These are phyloP conservation scores for Microchrysa polita DNA, from an alignment of 2,888 invertebrate species.

Conservation along the genomic window DNA sequence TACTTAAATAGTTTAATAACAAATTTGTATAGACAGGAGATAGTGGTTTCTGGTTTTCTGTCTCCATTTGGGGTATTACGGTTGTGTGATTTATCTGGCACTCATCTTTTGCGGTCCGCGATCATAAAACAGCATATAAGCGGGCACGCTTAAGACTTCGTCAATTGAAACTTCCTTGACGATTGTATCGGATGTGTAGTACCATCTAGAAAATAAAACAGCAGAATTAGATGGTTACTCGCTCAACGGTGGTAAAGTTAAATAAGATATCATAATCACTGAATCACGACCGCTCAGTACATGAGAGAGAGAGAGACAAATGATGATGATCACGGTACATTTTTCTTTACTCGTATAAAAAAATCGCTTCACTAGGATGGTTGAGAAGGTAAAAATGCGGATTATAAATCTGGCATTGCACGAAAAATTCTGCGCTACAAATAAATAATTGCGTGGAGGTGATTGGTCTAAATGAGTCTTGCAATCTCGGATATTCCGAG, in stretches of 20 bases:
- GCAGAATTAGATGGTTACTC: no score
- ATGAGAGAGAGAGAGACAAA: background rate
- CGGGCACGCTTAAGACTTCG: constrained; percentile 84
- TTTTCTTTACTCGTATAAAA: no score
- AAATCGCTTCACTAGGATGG: no score
- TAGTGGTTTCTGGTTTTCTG: background rate
- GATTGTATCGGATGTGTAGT: constrained; percentile 85
- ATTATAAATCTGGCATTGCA: no score
- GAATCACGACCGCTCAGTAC: background rate
- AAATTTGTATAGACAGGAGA: background rate
- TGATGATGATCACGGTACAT: background rate
- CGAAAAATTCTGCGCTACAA: no score
- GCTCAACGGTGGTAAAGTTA: no score
- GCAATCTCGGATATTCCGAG: no score
- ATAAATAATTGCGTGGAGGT: no score
- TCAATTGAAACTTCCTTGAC: constrained; percentile 83
- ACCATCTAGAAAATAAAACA: constrained; percentile 73
- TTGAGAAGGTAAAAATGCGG: no score
- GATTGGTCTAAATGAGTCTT: no score
- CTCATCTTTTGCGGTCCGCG: constrained; percentile 61
- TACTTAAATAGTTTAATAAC: background rate
- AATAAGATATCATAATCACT: background rate
- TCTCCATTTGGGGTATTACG: no score
- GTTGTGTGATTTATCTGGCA: constrained; percentile 44
- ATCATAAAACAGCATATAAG: constrained; percentile 95